phyloP scores from a whole-genome alignment of 2,797 vertebrate genomes.

The Chrysocyon brachyurus region DNA sequence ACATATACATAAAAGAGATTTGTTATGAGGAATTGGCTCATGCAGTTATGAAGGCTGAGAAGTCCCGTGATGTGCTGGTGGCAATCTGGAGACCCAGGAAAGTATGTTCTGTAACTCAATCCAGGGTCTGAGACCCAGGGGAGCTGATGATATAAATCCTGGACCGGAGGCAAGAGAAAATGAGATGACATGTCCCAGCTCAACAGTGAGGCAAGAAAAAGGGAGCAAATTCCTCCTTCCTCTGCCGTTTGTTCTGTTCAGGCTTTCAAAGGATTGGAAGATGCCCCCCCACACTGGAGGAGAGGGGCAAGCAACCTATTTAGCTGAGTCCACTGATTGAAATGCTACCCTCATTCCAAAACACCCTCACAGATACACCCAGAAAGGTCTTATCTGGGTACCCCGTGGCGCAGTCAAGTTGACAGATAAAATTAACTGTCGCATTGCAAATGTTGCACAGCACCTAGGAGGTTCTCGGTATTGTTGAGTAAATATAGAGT shows the following conservation, averaged over 20 bases:
- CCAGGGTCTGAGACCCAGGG: background rate
- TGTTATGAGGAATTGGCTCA: background rate
- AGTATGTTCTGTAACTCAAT: background rate
- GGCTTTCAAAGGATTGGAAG: no score
- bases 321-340: background rate
- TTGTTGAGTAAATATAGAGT: background rate
- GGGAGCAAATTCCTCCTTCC: background rate
- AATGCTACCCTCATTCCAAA: background rate
- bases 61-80: background rate
- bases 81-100: background rate
- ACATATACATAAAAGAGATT: background rate
- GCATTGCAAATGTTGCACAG: accelerated
- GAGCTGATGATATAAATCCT: background rate
- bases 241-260: background rate
- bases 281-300: no score
- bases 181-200: background rate
- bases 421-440: background rate
- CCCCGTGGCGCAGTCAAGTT: background rate
- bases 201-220: background rate
- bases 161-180: background rate
- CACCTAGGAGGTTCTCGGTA: no score
- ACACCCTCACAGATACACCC: background rate
- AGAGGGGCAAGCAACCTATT: background rate
- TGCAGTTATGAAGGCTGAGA: background rate
- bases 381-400: background rate